Evolutionary conservation across 2,888 invertebrate genomes (phyloP), one percentile per base, ranked within the genome.

Genomic region (Cyaniris semiargus): DNA sequence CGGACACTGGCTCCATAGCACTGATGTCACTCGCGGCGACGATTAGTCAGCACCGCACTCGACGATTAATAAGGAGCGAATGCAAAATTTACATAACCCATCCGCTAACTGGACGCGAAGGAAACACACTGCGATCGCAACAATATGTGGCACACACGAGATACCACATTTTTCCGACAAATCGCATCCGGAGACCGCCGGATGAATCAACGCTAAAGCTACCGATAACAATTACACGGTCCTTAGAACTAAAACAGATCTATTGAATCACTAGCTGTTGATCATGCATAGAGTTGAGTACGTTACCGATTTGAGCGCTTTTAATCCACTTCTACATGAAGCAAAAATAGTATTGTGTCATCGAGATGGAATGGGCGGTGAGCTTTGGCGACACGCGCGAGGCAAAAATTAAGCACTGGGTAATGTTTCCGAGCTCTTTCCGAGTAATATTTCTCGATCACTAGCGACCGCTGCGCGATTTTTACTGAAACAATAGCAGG

Each of bases 101-200:
- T 81, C 87, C 87, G 85, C 84, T 83, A 82, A 84, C 85, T 81
- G 84, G 84, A 88, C 86, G 88, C 85, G 88, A 87, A 90, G 91
- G 91, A 91, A 90, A 90, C 90, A 90, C 85, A 89, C 90, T 91
- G 90, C 86, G 89, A 89, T 89, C 89, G 88, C 86, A 87, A 86
- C 86, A 86, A 86, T 85, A 83, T 86, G 85, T 85, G 84, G 85
- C 87, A 86, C 88, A 86, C 87, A 87, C 83, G 88, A 87, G 92
- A 93, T 93, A 91, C 89, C 88, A 91, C 92, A 91, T 90, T 90
- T 90, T 92, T 91, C 88, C 88, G 91, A 91, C 93, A 92, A 93
- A 93, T 92, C 93, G 92, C 91, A 93, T 93, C 94, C 94, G 94
- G 91, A 91, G 90, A 83, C 83, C 85, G 85, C 86, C 87, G 87